Base-by-base conservation (phyloP, 2,797 vertebrate genomes). In the Pygocentrus nattereri region DNA sequence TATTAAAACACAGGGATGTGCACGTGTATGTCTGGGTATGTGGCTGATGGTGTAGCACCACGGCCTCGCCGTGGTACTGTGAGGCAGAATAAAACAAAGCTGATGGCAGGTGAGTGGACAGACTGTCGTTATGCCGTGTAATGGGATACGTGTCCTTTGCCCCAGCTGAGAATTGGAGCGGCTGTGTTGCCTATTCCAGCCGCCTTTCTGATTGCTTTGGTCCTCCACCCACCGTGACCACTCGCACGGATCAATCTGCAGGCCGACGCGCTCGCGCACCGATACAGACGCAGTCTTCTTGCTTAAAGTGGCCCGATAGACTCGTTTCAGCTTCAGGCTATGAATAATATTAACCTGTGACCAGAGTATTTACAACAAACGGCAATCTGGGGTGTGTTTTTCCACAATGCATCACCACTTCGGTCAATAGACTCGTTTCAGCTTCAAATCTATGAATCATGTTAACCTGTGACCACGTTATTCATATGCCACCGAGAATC, bases 1-100 rank as follows among this genome's bases (percentile, higher is more conserved):
- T 80, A 74, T 78, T 64, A 80, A 68, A 78, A 50, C 31, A 30
- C 34, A 15, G 18, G 5, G 67, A 65, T 47, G 30, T 25, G 41
- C 31, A 5, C 69, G 23, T 25, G 47, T 25, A 44, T 25, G n/a
- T 47, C n/a, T 44, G 12, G 44, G 41, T 12, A 10, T 44, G 2
- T 44, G 41, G 41, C 8, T 12, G 8, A 44, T 41, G 8, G 41
- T 44, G n/a, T n/a, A n/a, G n/a, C n/a, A n/a, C n/a, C n/a, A n/a
- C n/a, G 41, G 41, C 11, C 41, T 44, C 41, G 41, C 16, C 16
- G 21, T 16, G 59, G 5, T 31, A 19, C 21, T 8, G 27, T 19
- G 30, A 31, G 27, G 27, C 8, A 64, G 61, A 18, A 64, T 16
- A 64, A 16, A 2, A 16, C 59, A 7, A n/a, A n/a, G 52, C 52